These are phyloP conservation scores for Petrophora chlorosata DNA, from an alignment of 2,888 invertebrate genomes.

Conservation along the genomic window DNA sequence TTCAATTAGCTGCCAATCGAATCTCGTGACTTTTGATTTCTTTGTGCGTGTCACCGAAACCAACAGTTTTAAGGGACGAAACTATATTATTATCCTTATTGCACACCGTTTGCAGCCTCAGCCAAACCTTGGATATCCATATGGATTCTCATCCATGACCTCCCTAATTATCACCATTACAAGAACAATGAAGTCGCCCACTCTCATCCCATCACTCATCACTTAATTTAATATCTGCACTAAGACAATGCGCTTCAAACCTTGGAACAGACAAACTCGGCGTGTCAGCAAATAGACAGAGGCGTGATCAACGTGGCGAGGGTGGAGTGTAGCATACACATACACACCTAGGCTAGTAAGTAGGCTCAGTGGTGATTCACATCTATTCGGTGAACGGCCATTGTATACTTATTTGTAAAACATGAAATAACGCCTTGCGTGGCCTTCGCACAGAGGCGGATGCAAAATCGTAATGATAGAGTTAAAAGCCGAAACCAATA, in stretches of 20 bases:
- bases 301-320: conserved; percentile 24
- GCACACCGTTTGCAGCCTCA: too few species aligned
- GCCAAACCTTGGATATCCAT: too few species aligned
- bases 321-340: too few species aligned
- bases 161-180: conserved; percentile 1
- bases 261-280: conserved; percentile 14
- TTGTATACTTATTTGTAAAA: conserved; percentile 17
- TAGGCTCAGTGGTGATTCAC: conserved; percentile 9
- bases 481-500: conserved; percentile 23
- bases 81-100: too few species aligned
- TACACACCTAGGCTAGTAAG: too few species aligned
- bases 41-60: conserved; percentile 5
- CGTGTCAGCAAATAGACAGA: conserved; percentile 24
- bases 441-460: conserved; percentile 30
- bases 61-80: background rate
- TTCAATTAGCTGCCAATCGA: conserved; percentile 9
- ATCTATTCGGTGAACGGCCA: conserved; percentile 3
- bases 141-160: too few species aligned
- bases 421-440: conserved; percentile 18
- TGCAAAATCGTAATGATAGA: conserved; percentile 14
- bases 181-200: conserved; percentile 18
- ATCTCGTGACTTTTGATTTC: conserved; percentile 27
- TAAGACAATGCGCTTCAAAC: conserved; percentile 7
- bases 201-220: conserved; percentile 2
- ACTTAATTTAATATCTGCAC: background rate